These are phyloP conservation scores for Pinna nobilis DNA, from an alignment of 1,140 invertebrate genomes.

Conservation along the genomic window DNA sequence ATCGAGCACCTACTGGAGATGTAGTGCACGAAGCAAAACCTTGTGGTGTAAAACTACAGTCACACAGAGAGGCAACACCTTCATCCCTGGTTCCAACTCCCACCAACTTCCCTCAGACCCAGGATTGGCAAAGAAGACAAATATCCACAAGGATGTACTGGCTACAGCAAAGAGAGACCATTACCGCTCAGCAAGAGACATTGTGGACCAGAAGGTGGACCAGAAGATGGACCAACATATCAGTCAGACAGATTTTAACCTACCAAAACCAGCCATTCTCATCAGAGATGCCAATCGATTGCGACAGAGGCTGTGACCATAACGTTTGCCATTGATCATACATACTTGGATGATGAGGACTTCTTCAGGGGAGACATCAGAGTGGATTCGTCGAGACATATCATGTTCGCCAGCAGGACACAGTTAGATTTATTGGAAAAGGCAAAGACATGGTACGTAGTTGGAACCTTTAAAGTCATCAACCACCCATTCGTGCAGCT, in stretches of 20 bases:
- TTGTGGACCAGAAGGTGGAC: conserved; percentile 3
- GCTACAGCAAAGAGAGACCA: not conserved
- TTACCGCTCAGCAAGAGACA: no score
- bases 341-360: not conserved
- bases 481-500: conserved; percentile 20
- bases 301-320: not conserved
- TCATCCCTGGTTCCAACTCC: not conserved
- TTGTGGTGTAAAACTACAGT: conserved; percentile 16
- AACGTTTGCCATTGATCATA: not conserved
- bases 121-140: not conserved
- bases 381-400: not conserved
- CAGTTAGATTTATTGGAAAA: not conserved
- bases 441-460: conserved; percentile 9
- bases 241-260: not conserved
- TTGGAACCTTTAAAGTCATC: conserved; percentile 34
- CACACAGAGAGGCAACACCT: conserved; percentile 5
- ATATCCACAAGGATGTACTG: not conserved
- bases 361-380: not conserved
- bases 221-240: not conserved
- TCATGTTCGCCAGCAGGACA: not conserved
- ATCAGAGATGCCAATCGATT: not conserved
- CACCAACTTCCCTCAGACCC: conserved; percentile 8
- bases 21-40: conserved; percentile 6
- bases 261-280: conserved; percentile 2
- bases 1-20: conserved; percentile 2